These are phyloP conservation scores for Drosophila nr. perissopoda DNA, from an alignment of 2,888 invertebrate species.

Conservation along the genomic window DNA sequence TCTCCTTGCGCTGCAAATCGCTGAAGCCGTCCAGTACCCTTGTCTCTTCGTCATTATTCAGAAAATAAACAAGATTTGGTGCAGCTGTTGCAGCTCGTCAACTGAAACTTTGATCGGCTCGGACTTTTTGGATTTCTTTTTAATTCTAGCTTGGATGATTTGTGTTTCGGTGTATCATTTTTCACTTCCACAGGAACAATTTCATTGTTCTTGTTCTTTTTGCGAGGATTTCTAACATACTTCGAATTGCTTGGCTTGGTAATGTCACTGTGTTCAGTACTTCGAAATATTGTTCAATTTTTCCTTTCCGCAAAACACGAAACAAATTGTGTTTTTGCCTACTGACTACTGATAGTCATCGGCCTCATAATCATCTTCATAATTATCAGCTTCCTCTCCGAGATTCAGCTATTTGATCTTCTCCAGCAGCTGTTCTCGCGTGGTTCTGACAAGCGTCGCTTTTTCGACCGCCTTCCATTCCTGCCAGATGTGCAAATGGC, in stretches of 20 bases:
- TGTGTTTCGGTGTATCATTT: slow-evolving; percentile 4
- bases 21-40: slow-evolving; percentile 56
- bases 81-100: slow-evolving; percentile 34
- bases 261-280: background rate
- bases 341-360: background rate
- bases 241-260: background rate
- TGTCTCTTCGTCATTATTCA: slow-evolving; percentile 52
- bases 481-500: no score
- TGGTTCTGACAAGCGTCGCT: no score
- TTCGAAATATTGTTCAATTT: background rate
- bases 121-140: background rate
- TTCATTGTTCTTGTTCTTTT: background rate
- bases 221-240: slow-evolving; percentile 2
- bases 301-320: background rate
- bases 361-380: no score
- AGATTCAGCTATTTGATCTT: no score
- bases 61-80: slow-evolving; percentile 65
- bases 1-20: slow-evolving; percentile 67
- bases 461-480: no score
- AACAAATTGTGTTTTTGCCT: background rate
- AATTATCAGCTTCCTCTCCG: no score
- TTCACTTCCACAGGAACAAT: background rate
- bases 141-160: slow-evolving; percentile 18
- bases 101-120: background rate
- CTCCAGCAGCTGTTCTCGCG: no score